phyloP scores from a whole-genome alignment of 2,113 vertebrate species.

The Neolamprologus hecqui region DNA sequence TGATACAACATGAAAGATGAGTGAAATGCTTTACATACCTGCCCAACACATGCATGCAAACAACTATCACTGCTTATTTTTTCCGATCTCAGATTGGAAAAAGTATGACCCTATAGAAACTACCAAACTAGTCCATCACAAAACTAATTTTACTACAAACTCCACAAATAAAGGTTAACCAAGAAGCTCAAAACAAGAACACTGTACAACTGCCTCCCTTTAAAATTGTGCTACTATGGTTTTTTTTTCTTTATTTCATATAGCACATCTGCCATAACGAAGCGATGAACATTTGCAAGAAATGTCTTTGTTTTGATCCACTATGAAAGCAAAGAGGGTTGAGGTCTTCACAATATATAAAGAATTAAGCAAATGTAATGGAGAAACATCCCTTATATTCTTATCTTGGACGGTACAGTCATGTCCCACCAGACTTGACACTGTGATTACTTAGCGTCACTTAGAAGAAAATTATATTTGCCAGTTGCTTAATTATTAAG shows the following conservation, averaged over 20 bases:
- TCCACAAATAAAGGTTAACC: neutral
- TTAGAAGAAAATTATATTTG: neutral
- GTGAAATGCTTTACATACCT: neutral
- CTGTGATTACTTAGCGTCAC: neutral
- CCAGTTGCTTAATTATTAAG: neutral
- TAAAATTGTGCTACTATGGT: neutral
- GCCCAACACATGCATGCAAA: neutral
- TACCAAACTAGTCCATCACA: neutral
- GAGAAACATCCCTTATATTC: neutral
- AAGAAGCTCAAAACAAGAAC: neutral
- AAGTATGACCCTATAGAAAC: neutral
- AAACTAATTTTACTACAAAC: neutral
- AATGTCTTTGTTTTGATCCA: neutral
- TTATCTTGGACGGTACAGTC: neutral
- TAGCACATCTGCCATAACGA: neutral
- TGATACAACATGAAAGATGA: neutral
- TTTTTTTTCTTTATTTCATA: accelerated
- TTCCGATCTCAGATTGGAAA: neutral
- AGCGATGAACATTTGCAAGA: neutral
- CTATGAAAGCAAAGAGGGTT: neutral
- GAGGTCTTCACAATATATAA: neutral
- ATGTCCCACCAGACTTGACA: neutral
- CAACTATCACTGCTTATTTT: neutral
- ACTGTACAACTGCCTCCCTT: neutral
- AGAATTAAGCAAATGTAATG: neutral